Evolutionary conservation across 2,113 vertebrate species (phyloP), one percentile per base, ranked within the genome.

Genomic region (Lasiurus cinereus): DNA sequence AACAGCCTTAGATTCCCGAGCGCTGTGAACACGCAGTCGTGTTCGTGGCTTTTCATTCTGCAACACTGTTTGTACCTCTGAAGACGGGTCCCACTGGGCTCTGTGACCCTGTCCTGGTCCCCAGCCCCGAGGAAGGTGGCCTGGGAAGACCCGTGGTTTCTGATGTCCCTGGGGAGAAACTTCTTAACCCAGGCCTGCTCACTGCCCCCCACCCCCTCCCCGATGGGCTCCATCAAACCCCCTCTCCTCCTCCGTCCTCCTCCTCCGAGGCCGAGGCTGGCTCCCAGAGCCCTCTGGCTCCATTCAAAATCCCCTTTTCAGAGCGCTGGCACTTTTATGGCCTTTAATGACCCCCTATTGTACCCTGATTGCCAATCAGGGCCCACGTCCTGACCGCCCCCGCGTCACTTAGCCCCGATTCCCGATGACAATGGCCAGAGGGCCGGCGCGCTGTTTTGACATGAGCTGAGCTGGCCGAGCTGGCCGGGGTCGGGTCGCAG

Each of bases 361-460:
- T 98, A 97, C 83, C 90, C 97, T 98, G 97, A 99, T 98, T 98
- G 98, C 97, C 98, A 99, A 99, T 99, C 99, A 99, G 98, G 98
- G 98, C 98, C 97, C 98, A 98, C 98, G 99, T 98, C 98, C 98
- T 98, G 98, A 99, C 98, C 98, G 98, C 97, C 98, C 98, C 98
- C 97, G 98, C 98, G 97, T 98, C 98, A 99, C 98, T 99, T 98
- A 98, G 98, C 97, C 98, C 98, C 97, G 98, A 98, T 98, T 99
- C 98, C 98, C 92, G 96, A 98, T 97, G 97, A 98, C 98, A 98
- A 98, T 98, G 97, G 96, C 96, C 97, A 98, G 98, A 98, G 98
- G 97, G 98, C 97, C 97, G 97, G 96, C 95, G 94, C 97, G 97
- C 97, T 99, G 98, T 98, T 98, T 98, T 98, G 97, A 98, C 98